Percentiles rank a stretch among this genome's conserved stretches.
These are phyloP conservation scores for Pseudeuparius sepicola DNA, from an alignment of 2,888 invertebrate genomes.

Conservation along the genomic window DNA sequence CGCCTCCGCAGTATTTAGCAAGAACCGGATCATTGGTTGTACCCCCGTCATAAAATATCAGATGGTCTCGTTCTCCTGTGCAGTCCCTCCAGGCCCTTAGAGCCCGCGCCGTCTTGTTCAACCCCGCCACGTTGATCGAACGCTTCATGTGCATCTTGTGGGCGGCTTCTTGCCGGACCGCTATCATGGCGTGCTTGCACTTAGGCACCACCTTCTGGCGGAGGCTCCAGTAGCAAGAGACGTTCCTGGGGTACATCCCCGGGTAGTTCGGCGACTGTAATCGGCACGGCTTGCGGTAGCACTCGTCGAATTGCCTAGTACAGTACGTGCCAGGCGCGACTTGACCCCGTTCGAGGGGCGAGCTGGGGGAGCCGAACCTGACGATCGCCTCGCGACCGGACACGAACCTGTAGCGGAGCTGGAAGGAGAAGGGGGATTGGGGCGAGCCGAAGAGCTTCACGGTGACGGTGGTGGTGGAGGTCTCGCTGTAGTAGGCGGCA, in stretches of 20 bases:
- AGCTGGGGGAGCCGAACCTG: conserved; percentile 63
- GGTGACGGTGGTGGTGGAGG: conserved; percentile 78
- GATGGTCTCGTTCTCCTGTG: conserved; percentile 69
- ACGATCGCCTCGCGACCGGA: conserved; percentile 71
- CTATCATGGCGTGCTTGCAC: conserved; percentile 86
- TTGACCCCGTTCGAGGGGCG: conserved; percentile 72
- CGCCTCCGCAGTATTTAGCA: conserved; percentile 81
- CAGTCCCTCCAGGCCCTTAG: conserved; percentile 78
- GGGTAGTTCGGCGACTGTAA: conserved; percentile 87
- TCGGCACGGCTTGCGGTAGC: conserved; percentile 74
- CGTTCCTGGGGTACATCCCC: conserved; percentile 79
- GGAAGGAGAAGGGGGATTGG: conserved; percentile 69
- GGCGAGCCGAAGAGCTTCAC: conserved; percentile 66
- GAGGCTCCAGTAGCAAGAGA: conserved; percentile 83
- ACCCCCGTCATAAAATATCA: conserved; percentile 80
- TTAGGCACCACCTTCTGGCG: conserved; percentile 78
- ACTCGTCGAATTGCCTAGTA: conserved; percentile 79
- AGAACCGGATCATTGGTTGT: conserved; percentile 73
- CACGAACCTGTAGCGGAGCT: conserved; percentile 71
- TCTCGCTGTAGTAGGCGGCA: conserved; percentile 83
- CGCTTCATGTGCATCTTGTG: conserved; percentile 64
- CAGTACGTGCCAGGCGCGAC: conserved; percentile 53
- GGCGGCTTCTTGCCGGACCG: conserved; percentile 65
- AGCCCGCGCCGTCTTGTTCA: conserved; percentile 59
- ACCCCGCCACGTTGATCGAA: conserved; percentile 54